Percentiles rank a stretch among this genome's conserved stretches.
These are phyloP conservation scores for Timema cristinae DNA, from an alignment of 2,888 invertebrate genomes.

Conservation along the genomic window DNA sequence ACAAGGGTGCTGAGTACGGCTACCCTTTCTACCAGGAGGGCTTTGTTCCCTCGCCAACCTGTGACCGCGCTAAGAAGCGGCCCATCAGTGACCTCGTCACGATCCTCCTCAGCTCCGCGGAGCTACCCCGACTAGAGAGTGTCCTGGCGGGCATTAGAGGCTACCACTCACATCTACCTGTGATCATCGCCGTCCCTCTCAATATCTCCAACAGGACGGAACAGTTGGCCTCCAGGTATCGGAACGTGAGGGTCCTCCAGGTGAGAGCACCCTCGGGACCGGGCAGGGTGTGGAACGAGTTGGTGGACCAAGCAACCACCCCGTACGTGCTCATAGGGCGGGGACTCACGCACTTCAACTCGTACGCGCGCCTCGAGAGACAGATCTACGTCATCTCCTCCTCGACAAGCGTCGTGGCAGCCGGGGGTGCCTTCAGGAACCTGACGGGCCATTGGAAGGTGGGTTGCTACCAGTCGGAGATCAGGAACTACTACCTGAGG, in stretches of 20 bases:
- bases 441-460: conserved; percentile 38
- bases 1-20: conserved; percentile 27
- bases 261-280: conserved; percentile 15
- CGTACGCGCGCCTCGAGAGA: conserved; percentile 36
- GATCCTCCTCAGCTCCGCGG: conserved; percentile 21
- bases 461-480: conserved; percentile 38
- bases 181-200: conserved; percentile 24
- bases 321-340: conserved; percentile 37
- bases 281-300: conserved; percentile 34
- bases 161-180: conserved; percentile 25
- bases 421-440: conserved; percentile 36
- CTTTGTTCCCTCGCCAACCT: conserved; percentile 24
- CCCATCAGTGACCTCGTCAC: conserved; percentile 29
- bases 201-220: conserved; percentile 17
- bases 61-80: conserved; percentile 18
- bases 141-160: conserved; percentile 26
- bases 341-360: conserved; percentile 34
- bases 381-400: conserved; percentile 36
- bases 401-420: conserved; percentile 32
- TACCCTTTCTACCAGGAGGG: conserved; percentile 32
- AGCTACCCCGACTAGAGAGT: conserved; percentile 20
- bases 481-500: conserved; percentile 37
- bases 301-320: conserved; percentile 34
- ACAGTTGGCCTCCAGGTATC: neutral
- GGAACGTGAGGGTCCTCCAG: conserved; percentile 12